These are phyloP conservation scores for Panagrolaimus sp. DNA, from an alignment of 1,140 invertebrate species.

Conservation along the genomic window DNA sequence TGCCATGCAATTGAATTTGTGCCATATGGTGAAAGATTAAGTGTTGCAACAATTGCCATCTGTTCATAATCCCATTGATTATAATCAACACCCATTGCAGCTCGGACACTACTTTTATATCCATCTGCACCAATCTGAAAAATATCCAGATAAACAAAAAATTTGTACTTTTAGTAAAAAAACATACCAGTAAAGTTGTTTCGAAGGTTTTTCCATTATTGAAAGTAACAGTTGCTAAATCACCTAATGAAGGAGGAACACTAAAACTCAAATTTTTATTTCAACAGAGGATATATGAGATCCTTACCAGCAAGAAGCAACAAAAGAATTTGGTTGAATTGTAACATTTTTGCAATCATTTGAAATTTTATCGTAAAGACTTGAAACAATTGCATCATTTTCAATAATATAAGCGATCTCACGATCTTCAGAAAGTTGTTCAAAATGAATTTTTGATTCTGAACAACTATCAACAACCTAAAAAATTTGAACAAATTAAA, in stretches of 20 bases:
- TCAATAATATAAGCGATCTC: slow-evolving; percentile 41
- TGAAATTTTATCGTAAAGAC: slow-evolving; percentile 36
- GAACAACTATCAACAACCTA: slow-evolving; percentile 43
- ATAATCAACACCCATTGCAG: slow-evolving; percentile 73
- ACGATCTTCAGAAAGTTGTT: slow-evolving; percentile 21
- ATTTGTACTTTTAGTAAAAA: not conserved
- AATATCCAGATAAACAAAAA: too few species aligned
- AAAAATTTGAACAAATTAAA: too few species aligned
- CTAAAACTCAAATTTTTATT: not conserved
- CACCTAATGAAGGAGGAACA: slow-evolving; percentile 38
- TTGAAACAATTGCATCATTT: slow-evolving; percentile 35
- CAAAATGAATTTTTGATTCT: slow-evolving; percentile 36
- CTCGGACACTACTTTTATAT: slow-evolving; percentile 75
- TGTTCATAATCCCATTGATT: slow-evolving; percentile 79
- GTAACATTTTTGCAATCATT: slow-evolving; percentile 35
- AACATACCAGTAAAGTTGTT: slow-evolving; percentile 63
- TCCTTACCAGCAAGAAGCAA: slow-evolving; percentile 41
- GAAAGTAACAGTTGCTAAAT: slow-evolving; percentile 60
- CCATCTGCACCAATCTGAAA: slow-evolving; percentile 83
- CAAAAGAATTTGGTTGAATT: slow-evolving; percentile 28
- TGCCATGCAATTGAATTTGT: slow-evolving; percentile 88
- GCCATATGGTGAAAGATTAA: slow-evolving; percentile 65
- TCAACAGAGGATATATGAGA: too few species aligned
- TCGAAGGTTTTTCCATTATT: slow-evolving; percentile 60
- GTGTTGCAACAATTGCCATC: slow-evolving; percentile 80